Evolutionary conservation across 2,888 invertebrate species (phyloP), one percentile per base, ranked within the genome.

Genomic region (Watsonalla binaria): DNA sequence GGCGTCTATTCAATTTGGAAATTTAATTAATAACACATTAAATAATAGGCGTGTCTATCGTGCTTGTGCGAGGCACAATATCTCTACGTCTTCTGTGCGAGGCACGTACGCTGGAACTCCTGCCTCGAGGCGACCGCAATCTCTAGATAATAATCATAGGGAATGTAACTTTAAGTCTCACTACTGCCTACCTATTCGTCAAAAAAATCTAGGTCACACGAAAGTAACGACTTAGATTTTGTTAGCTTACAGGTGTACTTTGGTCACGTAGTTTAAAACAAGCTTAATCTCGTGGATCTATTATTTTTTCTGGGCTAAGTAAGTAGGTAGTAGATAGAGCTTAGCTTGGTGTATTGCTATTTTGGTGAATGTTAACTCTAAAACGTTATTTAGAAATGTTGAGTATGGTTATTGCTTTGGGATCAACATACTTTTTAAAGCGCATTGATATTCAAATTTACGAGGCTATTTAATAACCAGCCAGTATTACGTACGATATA

Each of bases 121-220:
- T 66, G 47, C 60, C 70, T 63, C 48, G 58, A 60, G 71, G 54
- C 55, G 69, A 62, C 70, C 65, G 66, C 62, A 65, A 66, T 68
- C 51, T 57, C 48, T 52, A 56, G 64, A 70, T 73, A 65, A 68
- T 68, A 56, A 62, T 58, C 52, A 52, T 47, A 55, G 60, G 56
- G 58, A 65, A 64, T 65, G 62, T 51, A 34, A 55, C 54, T 49
- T 6, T 39, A 14, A 37, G 37, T 49, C 14, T 6, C 15, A 15
- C 37, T 49, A 49, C 49, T 37, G 11, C 48, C 34, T 47, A 35
- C 13, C 34, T 37, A 48, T 37, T 11, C 11, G 9, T 11, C 11
- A 9, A 8, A 42, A 42, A 42, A 42, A 42, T 37, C 37, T 37
- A 42, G 8, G 42, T 11, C 42, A 42, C 42, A 11, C 11, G 42